Evolutionary conservation across 2,888 invertebrate genomes (phyloP), one percentile per base, ranked within the genome.

Genomic region (Melipona beecheii): DNA sequence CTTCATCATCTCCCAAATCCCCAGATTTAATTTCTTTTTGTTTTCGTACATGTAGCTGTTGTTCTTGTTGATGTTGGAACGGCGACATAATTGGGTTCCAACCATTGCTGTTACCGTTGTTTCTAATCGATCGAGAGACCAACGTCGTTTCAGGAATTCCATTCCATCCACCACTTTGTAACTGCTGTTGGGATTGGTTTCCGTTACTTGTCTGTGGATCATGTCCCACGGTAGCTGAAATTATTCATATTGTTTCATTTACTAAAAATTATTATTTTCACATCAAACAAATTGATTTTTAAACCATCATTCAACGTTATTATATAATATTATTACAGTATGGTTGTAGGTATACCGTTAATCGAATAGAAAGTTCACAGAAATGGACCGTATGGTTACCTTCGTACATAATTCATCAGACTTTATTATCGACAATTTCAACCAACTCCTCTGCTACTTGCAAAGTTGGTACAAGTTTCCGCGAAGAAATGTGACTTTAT

Each of bases 1-100:
- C 92, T 94, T 94, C 91, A 90, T 93, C 93, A 92, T 93, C 92
- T 91, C 93, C 94, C 94, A 93, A 52, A 92, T 91, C 85, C 87
- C 90, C 92, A 89, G 90, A 84, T 86, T 90, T 87, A 89, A 88
- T 83, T 86, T 89, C 83, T 70, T 87, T 85, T 74, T 84, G 82
- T 68, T 79, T 90, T 80, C 85, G 82, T 85, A 89, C 83, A 78
- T 90, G 89, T 79, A 78, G 84, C 70, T 86, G 88, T 76, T 91
- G 79, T 62, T 79, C 76, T 70, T 75, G 80, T 74, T 75, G 87
- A 50, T 62, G 84, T 83, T 83, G 81, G 72, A 72, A 81, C 58
- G 79, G 56, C 69, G 79, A 49, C 21, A 64, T 21, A 75, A 76
- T 75, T 82, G 78, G 75, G 75, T 84, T 90, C 84, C 86, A 81